Percentiles rank a stretch among this genome's conserved stretches.
Evolutionary conservation across 2,797 vertebrate species (phyloP).

Genomic region (Petrocephalus sullivani): DNA sequence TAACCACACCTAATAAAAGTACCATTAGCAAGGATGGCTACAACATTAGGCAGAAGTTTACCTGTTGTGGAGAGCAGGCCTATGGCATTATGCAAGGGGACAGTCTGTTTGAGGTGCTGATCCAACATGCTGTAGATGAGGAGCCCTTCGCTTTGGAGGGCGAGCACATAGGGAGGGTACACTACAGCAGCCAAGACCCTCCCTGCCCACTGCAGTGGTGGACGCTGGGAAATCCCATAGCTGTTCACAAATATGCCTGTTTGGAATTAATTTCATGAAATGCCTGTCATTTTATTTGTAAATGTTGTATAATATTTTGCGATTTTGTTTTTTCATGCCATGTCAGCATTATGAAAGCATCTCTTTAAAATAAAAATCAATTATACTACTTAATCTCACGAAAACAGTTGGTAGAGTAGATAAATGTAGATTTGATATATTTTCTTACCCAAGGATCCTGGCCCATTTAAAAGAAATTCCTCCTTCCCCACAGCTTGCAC

Average conservation of each 20-base stretch:
- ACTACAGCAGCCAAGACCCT: conserved; percentile 52
- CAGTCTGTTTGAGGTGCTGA: conserved; percentile 57
- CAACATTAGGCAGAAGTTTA: not conserved
- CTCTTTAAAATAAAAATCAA: not conserved
- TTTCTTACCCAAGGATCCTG: conserved; percentile 58
- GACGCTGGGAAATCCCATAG: conserved; percentile 54
- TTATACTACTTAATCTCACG: not conserved
- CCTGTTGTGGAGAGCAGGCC: conserved; percentile 38
- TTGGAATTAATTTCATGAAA: conserved; percentile 18
- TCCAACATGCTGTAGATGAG: conserved; percentile 61
- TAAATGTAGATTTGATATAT: not conserved
- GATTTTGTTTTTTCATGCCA: not conserved
- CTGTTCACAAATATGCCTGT: conserved; percentile 63
- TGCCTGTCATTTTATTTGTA: not conserved
- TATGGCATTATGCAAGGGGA: conserved; percentile 43
- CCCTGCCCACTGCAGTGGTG: conserved; percentile 58
- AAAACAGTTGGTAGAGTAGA: not conserved
- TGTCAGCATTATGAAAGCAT: not conserved
- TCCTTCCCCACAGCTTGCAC: conserved; percentile 45
- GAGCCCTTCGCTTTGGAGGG: conserved; percentile 48
- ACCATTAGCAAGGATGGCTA: not conserved
- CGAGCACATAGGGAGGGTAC: conserved; percentile 55
- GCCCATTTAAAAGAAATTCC: conserved; percentile 62
- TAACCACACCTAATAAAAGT: not conserved
- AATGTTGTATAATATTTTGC: not conserved